These are phyloP conservation scores for Lasioglossum albipes DNA, from an alignment of 1,140 invertebrate species.

Conservation along the genomic window DNA sequence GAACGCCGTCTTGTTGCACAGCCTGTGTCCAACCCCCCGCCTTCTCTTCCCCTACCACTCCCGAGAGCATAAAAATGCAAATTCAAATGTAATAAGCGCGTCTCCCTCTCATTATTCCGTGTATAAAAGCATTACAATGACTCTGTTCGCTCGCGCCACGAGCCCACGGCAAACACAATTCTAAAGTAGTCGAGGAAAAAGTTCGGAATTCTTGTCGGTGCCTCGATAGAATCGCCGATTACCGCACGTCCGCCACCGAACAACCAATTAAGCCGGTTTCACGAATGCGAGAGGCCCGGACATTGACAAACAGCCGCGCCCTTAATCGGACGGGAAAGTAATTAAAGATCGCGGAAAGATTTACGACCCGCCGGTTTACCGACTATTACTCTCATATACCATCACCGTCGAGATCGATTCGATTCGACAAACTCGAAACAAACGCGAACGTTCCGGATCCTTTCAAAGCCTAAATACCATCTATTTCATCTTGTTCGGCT, in stretches of 20 bases:
- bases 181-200: background rate
- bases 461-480: no score
- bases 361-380: conserved; percentile 12
- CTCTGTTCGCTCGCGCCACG: background rate
- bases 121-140: background rate
- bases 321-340: conserved; percentile 23
- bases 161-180: background rate
- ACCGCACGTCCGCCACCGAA: background rate
- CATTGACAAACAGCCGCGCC: conserved; percentile 30
- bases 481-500: no score
- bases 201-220: background rate
- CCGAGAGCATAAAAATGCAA: background rate
- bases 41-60: no score
- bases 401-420: conserved; percentile 16
- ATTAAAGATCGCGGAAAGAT: conserved; percentile 42
- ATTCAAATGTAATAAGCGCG: background rate
- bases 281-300: conserved; percentile 6
- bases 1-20: background rate
- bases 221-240: background rate
- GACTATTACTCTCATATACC: conserved; percentile 13
- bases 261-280: conserved; percentile 33
- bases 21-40: no score
- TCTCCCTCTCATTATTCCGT: background rate
- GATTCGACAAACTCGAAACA: background rate
- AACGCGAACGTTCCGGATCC: no score